A percentile compares a stretch with the other conserved stretches of the same genome.
phyloP scores from a whole-genome alignment of 2,113 vertebrate species.

The Blennius ocellaris region DNA sequence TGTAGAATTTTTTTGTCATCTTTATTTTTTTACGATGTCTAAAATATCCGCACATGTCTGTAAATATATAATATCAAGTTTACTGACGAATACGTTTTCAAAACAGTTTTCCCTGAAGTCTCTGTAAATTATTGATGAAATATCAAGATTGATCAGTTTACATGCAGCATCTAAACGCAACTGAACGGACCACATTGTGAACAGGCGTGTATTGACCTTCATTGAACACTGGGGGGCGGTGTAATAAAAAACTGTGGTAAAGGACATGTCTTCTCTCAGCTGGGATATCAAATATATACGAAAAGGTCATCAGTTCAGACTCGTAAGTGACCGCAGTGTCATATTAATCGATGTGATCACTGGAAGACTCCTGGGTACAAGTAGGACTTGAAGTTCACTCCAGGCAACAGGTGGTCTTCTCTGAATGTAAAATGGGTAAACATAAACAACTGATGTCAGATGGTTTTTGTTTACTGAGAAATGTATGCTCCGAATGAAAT shows the following conservation, averaged over 20 bases:
- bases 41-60: no score
- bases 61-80: no score
- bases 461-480: constrained; percentile 17
- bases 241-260: neutral
- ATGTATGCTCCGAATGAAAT: neutral
- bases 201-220: neutral
- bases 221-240: constrained; percentile 37
- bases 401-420: constrained; percentile 45
- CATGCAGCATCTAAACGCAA: constrained; percentile 33
- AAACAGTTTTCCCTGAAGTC: no score
- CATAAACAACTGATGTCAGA: constrained; percentile 47
- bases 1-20: no score
- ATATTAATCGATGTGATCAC: constrained; percentile 25
- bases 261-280: neutral
- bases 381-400: constrained; percentile 34
- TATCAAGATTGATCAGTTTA: neutral
- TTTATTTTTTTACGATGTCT: no score
- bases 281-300: constrained; percentile 3
- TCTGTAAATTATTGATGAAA: no score
- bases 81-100: no score
- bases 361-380: constrained; percentile 14
- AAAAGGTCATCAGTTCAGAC: constrained; percentile 37
- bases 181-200: neutral
- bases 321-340: neutral
- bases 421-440: constrained; percentile 39